These are phyloP conservation scores for Drosophila miranda DNA, from an alignment of 1,140 invertebrate species.

Conservation along the genomic window DNA sequence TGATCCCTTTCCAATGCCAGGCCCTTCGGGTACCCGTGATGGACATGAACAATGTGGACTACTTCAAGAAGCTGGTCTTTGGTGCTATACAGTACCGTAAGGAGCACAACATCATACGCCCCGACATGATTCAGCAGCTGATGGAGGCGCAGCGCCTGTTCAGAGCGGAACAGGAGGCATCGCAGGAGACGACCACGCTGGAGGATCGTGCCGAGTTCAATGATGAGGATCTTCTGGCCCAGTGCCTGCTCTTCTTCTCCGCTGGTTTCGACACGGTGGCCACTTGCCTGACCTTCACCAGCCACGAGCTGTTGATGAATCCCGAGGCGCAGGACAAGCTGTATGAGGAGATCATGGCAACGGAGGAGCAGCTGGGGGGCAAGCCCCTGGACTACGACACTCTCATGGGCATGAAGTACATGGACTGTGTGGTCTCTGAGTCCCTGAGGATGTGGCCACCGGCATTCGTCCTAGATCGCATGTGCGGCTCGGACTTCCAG, in stretches of 20 bases:
- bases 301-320: slow-evolving; percentile 84
- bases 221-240: slow-evolving; percentile 76
- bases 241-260: slow-evolving; percentile 82
- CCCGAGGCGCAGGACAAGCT: slow-evolving; percentile 85
- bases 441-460: slow-evolving; percentile 85
- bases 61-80: slow-evolving; percentile 74
- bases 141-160: slow-evolving; percentile 77
- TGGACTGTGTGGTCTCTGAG: slow-evolving; percentile 86
- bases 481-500: slow-evolving; percentile 74
- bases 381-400: slow-evolving; percentile 83
- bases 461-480: slow-evolving; percentile 82
- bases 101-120: slow-evolving; percentile 72
- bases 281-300: slow-evolving; percentile 83
- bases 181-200: not conserved
- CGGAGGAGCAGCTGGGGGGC: slow-evolving; percentile 73
- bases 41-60: slow-evolving; percentile 56
- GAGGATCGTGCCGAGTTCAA: slow-evolving; percentile 49
- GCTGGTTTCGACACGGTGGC: slow-evolving; percentile 86
- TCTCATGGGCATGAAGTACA: slow-evolving; percentile 85
- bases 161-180: slow-evolving; percentile 12
- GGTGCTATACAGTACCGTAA: slow-evolving; percentile 75
- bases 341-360: slow-evolving; percentile 84
- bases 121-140: slow-evolving; percentile 83
- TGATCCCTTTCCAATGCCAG: not conserved
- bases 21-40: slow-evolving; percentile 59